Evolutionary conservation across 2,113 vertebrate species (phyloP), one percentile per base, ranked within the genome.

Genomic region (Paraplagusia blochii): DNA sequence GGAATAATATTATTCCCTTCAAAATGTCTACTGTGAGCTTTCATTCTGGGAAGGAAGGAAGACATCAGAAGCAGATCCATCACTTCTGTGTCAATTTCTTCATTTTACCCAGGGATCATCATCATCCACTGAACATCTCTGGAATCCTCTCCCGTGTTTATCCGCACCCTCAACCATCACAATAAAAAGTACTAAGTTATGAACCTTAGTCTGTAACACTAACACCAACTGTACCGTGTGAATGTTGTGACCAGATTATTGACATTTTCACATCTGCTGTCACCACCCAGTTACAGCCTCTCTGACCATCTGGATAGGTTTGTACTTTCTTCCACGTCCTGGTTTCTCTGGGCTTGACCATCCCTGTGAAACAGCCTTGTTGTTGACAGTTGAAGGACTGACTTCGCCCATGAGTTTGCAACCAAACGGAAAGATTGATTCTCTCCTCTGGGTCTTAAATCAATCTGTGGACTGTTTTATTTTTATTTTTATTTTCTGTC

Each of bases 191-290:
- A 42, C 11, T 57, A 33, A 50, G 15, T 34, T 9, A 34, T 48
- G 38, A 29, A 4, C 16, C 6, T 40, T 11, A 54, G 19, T 48
- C 44, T 13, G 34, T 11, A 16, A 53, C 44, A 53, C 66, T 62
- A 35, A 29, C 44, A 47, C 19, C 11, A 12, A 43, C 11, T 9
- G 4, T 62, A 66, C 54, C 45, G 15, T 9, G 44, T 9, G 66
- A 78, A 48, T 52, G 57, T 53, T 50, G 22, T 29, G 50, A 63
- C 34, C 57, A 52, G 45, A 66, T 59, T n/a, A 12, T 74, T 17
- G 13, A 8, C 50, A 58, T 57, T 22, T 53, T 40, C 35, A 50
- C 69, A 66, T 69, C 53, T 60, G 61, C 22, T 53, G 67, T 68
- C 44, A 22, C 49, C 63, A 19, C 63, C 71, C 53, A 58, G 40